Conservation (phyloP, 2,113 vertebrate species). For the Callithrix jacchus region DNA sequence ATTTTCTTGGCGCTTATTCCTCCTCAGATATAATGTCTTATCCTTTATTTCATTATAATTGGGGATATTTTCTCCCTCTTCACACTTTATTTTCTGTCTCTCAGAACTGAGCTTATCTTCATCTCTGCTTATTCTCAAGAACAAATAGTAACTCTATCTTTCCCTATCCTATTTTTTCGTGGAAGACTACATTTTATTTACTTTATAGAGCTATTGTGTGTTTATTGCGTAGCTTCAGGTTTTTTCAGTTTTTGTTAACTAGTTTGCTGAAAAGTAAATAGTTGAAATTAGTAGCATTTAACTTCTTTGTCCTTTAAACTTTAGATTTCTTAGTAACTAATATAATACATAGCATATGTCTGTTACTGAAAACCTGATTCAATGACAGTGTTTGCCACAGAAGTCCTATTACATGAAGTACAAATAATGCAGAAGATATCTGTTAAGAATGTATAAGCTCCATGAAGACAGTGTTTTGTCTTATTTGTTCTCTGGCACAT, state of each 20-base stretch:
- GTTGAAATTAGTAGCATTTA: background rate
- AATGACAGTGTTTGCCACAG: background rate
- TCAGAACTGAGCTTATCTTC: background rate
- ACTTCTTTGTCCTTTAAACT: slow-evolving; percentile 28
- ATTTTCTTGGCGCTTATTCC: background rate
- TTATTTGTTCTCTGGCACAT: background rate
- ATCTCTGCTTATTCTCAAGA: background rate
- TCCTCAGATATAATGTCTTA: background rate
- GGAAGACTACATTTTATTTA: background rate
- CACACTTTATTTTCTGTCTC: slow-evolving; percentile 24
- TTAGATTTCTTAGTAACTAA: slow-evolving; percentile 11
- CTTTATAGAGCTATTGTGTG: background rate
- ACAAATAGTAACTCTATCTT: background rate
- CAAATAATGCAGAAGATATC: background rate
- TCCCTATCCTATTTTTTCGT: background rate
- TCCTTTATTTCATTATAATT: slow-evolving; percentile 1
- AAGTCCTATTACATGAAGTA: background rate
- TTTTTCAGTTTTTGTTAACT: slow-evolving; percentile 2
- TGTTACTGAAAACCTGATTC: background rate
- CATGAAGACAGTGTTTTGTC: background rate
- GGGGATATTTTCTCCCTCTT: background rate
- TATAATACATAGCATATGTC: background rate
- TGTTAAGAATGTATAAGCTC: background rate
- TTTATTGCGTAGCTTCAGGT: background rate
- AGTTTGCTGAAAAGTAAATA: background rate